Evolutionary conservation across 2,797 vertebrate genomes (phyloP), one percentile per base, ranked within the genome.

Genomic region (Ara ararauna): DNA sequence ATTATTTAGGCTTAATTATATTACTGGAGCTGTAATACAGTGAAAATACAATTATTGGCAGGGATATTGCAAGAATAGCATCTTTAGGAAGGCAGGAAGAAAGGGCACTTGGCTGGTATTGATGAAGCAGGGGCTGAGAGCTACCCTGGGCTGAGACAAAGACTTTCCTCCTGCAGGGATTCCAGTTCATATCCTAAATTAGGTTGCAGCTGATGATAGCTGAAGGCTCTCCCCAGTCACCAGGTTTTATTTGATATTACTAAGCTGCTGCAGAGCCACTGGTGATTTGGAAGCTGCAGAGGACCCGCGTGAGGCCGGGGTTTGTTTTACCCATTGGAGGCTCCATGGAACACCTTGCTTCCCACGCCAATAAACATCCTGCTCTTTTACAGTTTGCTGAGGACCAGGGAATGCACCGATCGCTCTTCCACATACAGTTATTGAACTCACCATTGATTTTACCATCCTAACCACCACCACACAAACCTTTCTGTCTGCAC

Each of bases 1-100:
- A 95, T 96, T 94, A 96, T 96, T 96, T 94, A 92, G 74, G 53
- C 61, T 68, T 96, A 95, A 96, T 95, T 90, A 50, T 66, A 32
- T 96, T 96, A 93, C 61, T 32, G 42, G 62, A 68, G 77, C 74
- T 85, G 80, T 95, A 96, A 97, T 85, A 80, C 74, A 85, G 71
- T 72, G 85, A 88, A 89, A 96, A 96, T 56, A 67, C 34, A 85
- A 94, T 96, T 95, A 96, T 58, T 86, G 65, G 67, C 89, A 73
- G 70, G 30, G 77, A 89, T 77, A 87, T 26, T 93, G 94, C 86
- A 93, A 85, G 91, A 85, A 79, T 38, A 77, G 96, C 96, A 91
- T 94, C 64, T 89, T 89, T 29, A 10, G 83, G 74, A 90, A 73
- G 53, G 73, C 76, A 53, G 87, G 73, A 66, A 56, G 70, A 70